Evolutionary conservation across 1,140 invertebrate genomes (phyloP), one percentile per base, ranked within the genome.

Genomic region (Zaprionus gabonicus): DNA sequence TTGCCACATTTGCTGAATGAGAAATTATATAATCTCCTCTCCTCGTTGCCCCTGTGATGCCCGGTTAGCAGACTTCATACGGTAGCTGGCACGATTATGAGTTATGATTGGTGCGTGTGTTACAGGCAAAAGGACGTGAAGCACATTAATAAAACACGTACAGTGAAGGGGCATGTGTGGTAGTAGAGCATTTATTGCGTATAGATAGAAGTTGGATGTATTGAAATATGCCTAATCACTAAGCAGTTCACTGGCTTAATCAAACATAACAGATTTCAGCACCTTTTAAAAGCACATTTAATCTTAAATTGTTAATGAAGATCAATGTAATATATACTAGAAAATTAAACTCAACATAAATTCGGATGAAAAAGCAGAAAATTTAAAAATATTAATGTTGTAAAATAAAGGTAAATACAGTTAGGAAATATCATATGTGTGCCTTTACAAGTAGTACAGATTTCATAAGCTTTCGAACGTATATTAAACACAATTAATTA

Each of bases 21-120:
- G 62, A 63, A 78, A 76, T 88, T 88, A 81, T 79, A 57, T 81
- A 88, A 88, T 86, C 67, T 46, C 1, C 41, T 0, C n/a, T 17
- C 2, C 6, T 17, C 15, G n/a, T 7, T n/a, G 2, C 41, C n/a
- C 7, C 4, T 74, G 57, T 53, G 60, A 62, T 69, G n/a, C 41
- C 31, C 31, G 31, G 31, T 31, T 31, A 10, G 6, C 15, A 15
- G 27, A 51, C 10, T 25, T n/a, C 20, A 49, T 49, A 49, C 46
- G 46, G 46, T 49, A 51, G 46, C 20, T 4, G 9, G n/a, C 46
- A 25, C 20, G 34, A 15, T 20, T 63, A 51, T 64, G 46, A 64
- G 7, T 34, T 51, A 53, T 56, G 63, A 56, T 66, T 17, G 34
- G 62, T 51, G 46, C 41, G 17, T 51, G 46, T 51, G 7, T 49